Conservation (phyloP, 1,140 invertebrate genomes). For the Ridgeia piscesae region DNA sequence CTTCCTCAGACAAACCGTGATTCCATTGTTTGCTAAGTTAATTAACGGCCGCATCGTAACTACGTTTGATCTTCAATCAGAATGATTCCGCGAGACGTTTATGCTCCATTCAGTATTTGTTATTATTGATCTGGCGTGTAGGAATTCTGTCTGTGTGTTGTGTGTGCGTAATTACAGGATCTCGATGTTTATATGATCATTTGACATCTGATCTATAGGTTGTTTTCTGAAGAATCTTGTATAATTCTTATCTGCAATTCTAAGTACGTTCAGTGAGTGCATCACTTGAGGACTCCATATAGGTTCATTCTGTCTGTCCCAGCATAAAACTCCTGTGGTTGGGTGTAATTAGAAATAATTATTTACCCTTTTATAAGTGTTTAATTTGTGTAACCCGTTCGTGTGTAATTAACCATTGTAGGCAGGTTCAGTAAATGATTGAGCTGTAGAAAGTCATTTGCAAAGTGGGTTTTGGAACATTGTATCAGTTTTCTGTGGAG, state of each 20-base stretch:
- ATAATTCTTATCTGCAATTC: background rate
- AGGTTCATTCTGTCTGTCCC: background rate
- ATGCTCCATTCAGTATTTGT: background rate
- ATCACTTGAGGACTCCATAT: background rate
- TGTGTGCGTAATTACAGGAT: background rate
- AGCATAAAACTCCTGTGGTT: background rate
- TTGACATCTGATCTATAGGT: background rate
- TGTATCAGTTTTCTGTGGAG: background rate
- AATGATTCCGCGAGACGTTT: background rate
- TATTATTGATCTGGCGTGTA: background rate
- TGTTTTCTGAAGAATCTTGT: background rate
- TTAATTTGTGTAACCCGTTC: background rate
- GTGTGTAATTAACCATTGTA: background rate
- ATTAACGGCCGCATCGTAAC: background rate
- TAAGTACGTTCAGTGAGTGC: background rate
- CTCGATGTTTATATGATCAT: background rate
- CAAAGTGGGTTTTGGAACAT: background rate
- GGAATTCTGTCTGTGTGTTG: background rate
- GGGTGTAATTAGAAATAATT: background rate
- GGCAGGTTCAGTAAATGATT: background rate
- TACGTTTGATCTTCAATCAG: background rate
- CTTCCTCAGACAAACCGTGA: background rate
- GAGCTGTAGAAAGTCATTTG: too few species aligned
- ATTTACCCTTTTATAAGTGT: background rate
- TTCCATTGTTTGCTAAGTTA: background rate